Percentiles rank a stretch among this genome's conserved stretches.
Conservation (phyloP, 2,113 vertebrate genomes). For the Dromas ardeola region DNA sequence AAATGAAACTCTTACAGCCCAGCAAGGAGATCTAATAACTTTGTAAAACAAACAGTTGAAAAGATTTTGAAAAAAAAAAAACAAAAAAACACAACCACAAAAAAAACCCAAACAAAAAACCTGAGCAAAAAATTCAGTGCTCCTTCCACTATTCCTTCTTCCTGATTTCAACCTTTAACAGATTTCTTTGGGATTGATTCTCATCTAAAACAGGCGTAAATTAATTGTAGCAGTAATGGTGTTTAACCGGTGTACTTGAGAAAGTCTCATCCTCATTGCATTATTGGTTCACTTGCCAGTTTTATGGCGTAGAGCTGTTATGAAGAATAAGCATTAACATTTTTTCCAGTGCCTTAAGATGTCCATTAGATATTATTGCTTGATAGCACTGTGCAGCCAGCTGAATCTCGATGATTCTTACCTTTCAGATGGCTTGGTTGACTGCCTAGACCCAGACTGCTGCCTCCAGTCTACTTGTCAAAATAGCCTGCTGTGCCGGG, state of each 20-base stretch:
- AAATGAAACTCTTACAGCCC: not conserved
- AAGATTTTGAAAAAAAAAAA: not conserved
- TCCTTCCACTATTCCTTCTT: not conserved
- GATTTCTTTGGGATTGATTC: not conserved
- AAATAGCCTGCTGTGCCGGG: slow-evolving; percentile 92
- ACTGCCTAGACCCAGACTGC: slow-evolving; percentile 98
- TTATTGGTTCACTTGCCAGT: not conserved
- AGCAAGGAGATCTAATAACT: not conserved
- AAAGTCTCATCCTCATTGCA: not conserved
- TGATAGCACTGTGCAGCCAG: not conserved
- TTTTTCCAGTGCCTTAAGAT: not conserved
- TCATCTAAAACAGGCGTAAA: not conserved
- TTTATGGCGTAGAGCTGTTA: not conserved
- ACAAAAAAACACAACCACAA: no score
- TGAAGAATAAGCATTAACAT: rapidly evolving
- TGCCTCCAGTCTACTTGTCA: slow-evolving; percentile 96
- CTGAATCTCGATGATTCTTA: slow-evolving; percentile 9
- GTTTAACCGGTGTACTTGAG: not conserved
- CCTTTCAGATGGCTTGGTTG: slow-evolving; percentile 92
- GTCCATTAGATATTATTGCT: not conserved
- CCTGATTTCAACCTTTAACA: not conserved
- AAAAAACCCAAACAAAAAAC: not conserved
- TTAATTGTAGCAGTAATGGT: not conserved
- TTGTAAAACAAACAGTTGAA: not conserved
- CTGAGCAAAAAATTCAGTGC: not conserved